Evolutionary conservation across 2,888 invertebrate genomes (phyloP).

Genomic region (Corbicula japonica): DNA sequence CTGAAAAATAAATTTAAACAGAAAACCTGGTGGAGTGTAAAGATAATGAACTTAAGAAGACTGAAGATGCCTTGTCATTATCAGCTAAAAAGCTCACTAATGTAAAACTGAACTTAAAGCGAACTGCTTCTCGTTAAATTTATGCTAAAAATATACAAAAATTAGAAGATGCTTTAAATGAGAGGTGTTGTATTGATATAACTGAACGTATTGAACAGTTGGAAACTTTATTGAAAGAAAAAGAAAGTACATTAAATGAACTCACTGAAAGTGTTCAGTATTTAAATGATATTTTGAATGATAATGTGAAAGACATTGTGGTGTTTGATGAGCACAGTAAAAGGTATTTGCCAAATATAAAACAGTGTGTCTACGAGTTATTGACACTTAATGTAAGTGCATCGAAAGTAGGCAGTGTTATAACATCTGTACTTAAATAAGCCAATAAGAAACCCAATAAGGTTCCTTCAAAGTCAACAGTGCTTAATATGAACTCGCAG

Average conservation of each 20-base stretch:
- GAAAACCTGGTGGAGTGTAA: constrained; percentile 8
- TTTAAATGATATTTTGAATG: constrained; percentile 24
- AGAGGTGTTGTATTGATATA: constrained; percentile 14
- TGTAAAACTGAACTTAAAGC: constrained; percentile 8
- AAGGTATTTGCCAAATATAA: constrained; percentile 23
- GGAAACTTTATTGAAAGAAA: constrained; percentile 13
- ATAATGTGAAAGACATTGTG: constrained; percentile 15
- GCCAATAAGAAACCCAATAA: constrained; percentile 35
- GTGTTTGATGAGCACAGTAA: constrained; percentile 39
- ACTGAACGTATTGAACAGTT: constrained; percentile 9
- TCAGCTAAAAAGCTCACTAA: not conserved
- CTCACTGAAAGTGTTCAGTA: constrained; percentile 28
- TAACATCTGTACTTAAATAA: constrained; percentile 38
- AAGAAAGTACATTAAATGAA: constrained; percentile 12
- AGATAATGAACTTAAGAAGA: constrained; percentile 10
- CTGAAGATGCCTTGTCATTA: not conserved
- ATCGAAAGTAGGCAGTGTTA: constrained; percentile 34
- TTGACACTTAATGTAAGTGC: constrained; percentile 43
- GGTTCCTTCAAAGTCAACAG: constrained; percentile 42
- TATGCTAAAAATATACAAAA: constrained; percentile 7
- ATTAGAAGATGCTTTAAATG: not conserved
- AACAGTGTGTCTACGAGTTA: constrained; percentile 47
- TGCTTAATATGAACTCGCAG: constrained; percentile 58
- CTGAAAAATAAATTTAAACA: constrained; percentile 18
- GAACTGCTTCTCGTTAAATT: constrained; percentile 8